Evolutionary conservation across 2,113 vertebrate genomes (phyloP), one percentile per base, ranked within the genome.

Genomic region (Takifugu flavidus): DNA sequence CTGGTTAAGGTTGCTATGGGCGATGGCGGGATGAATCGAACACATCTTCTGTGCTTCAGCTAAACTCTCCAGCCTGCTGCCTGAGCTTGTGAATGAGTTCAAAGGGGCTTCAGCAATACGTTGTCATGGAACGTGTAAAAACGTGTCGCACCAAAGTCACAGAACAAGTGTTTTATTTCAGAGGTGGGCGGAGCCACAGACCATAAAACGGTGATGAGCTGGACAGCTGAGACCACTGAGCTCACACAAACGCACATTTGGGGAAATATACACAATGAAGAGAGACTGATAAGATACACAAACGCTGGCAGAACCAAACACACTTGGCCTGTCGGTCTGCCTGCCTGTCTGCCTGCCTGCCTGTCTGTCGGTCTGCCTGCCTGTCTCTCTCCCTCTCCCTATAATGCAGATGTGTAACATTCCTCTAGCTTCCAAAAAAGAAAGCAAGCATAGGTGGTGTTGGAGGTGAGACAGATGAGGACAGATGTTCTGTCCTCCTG

Each of bases 361-460:
- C 69, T 76, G 5, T 5, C 29, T 29, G 3, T 1, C 20, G 1
- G 3, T 1, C 20, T 20, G 20, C 20, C 29, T 31, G 29, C 7
- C 29, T 31, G 5, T 29, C 3, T 34, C 34, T 39, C 7, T 39
- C 34, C 34, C 8, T 34, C 31, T 34, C 11, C 34, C 50, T 74
- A 73, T 65, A 77, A 60, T 76, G 74, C 15, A 4, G 74, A 83
- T 80, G 79, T 83, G 82, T 76, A 74, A 77, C 83, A 88, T 88
- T 86, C 77, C 81, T 82, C 46, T 74, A 57, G 70, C 71, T 77
- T 72, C 14, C 69, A 53, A 76, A 51, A 52, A 51, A 52, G 65
- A 71, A 78, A 77, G 11, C 3, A 46, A 5, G 15, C 13, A 47
- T 12, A 31, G 53, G 49, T 59, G 67, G 72, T 56, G 63, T 53